Evolutionary conservation across 1,140 invertebrate species (phyloP), one percentile per base, ranked within the genome.

Genomic region (Lerema accius): DNA sequence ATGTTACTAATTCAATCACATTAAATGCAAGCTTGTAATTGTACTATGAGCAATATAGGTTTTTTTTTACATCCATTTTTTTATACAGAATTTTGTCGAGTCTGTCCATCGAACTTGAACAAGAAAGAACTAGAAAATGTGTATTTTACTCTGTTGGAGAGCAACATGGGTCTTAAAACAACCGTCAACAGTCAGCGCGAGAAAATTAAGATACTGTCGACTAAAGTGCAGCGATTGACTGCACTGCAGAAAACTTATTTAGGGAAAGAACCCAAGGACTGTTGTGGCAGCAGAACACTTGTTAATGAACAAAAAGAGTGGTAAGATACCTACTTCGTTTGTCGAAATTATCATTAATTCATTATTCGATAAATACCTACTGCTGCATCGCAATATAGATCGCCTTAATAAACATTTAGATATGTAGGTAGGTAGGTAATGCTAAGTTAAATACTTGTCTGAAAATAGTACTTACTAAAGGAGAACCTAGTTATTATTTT

Each of bases 91-190:
- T 49, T 78, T 5, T 71, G 66, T 11, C 69, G 68, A n/a, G 50
- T 78, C 10, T 78, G 78, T 43, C 81, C 84, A 17, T 80, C 84
- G 11, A 89, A 84, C 56, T 43, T 86, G 45, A 87, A 67, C 17
- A 89, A 84, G 46, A 65, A 67, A 11, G 86, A 89, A 23, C 58
- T 87, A 5, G 84, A 87, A 66, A 79, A 87, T 58, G 40, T 85
- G 0, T 87, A 89, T 48, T 89, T 80, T 55, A 65, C 74, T n/a
- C 28, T 88, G 3, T 40, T 84, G 10, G 82, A 89, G 5, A 78
- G 59, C 46, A 89, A 88, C 58, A 49, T 82, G 28, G 74, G 84
- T 6, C 55, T 87, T 6, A 89, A 89, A 43, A 76, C 72, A 46
- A 82, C 78, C 2, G 50, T 83, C n/a, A 88, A 86, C 32, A 45